Evolutionary conservation across 2,113 vertebrate genomes (phyloP).

Genomic region (Mustelus asterias): DNA sequence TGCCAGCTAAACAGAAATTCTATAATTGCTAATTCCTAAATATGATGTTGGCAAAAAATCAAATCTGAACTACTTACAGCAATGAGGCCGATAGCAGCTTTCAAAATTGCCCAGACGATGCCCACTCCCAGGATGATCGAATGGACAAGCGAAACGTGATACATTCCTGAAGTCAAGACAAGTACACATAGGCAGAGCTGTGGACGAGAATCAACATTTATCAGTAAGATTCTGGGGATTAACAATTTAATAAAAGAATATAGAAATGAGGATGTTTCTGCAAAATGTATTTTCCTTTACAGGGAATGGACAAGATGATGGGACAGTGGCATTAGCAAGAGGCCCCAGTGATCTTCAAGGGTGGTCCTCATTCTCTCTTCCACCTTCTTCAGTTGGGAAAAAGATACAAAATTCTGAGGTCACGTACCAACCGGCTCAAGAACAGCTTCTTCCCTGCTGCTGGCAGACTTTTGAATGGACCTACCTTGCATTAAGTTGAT

Average conservation of each 20-base stretch:
- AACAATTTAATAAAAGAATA: background rate
- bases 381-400: no score
- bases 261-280: background rate
- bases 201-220: background rate
- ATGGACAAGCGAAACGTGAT: slow-evolving; percentile 47
- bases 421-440: no score
- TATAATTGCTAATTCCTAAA: background rate
- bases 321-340: background rate
- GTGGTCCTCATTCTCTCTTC: background rate
- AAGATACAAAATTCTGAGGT: no score
- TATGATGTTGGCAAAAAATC: background rate
- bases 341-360: background rate
- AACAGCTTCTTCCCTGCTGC: no score
- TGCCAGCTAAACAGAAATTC: background rate
- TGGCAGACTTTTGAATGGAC: no score
- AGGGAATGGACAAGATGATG: background rate
- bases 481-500: no score
- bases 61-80: slow-evolving; percentile 57
- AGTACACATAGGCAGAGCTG: slow-evolving; percentile 72
- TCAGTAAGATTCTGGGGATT: background rate
- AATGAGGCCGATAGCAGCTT: slow-evolving; percentile 55
- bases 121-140: slow-evolving; percentile 59
- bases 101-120: slow-evolving; percentile 62
- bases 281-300: background rate
- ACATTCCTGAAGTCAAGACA: slow-evolving; percentile 54